Evolutionary conservation across 37 sponge, comb jelly and placozoan species (phyloP).

Genomic region (Theonella swinhoei): DNA sequence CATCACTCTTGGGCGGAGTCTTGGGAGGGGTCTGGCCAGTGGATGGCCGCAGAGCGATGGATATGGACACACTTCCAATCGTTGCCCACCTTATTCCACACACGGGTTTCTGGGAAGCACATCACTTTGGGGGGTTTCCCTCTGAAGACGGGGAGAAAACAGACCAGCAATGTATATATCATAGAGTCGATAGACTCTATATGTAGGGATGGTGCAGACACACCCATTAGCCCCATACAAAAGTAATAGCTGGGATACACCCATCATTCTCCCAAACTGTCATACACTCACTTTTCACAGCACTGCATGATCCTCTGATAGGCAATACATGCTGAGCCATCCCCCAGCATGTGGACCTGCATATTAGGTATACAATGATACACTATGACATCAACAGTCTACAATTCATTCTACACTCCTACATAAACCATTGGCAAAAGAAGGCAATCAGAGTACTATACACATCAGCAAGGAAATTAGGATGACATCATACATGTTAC

Average conservation of each 20-base stretch:
- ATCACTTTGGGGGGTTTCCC: slow-evolving; percentile 23
- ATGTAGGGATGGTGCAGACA: not conserved
- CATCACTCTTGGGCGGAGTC: not conserved
- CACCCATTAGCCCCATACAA: not conserved
- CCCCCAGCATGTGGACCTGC: slow-evolving; percentile 77
- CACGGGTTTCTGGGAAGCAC: slow-evolving; percentile 77
- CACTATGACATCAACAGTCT: too few species aligned
- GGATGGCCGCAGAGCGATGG: slow-evolving; percentile 67
- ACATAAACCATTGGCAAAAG: too few species aligned
- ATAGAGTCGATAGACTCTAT: too few species aligned
- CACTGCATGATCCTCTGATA: slow-evolving; percentile 72
- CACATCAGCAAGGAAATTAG: too few species aligned
- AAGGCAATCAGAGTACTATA: too few species aligned
- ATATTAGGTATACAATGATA: not conserved
- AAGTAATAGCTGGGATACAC: not conserved
- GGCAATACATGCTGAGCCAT: slow-evolving; percentile 68
- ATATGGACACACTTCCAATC: slow-evolving; percentile 90
- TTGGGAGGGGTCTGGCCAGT: not conserved
- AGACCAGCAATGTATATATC: not conserved
- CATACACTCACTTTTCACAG: slow-evolving; percentile 45
- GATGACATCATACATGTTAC: too few species aligned
- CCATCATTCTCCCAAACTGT: not conserved
- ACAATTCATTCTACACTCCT: too few species aligned
- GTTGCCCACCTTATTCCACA: slow-evolving; percentile 80
- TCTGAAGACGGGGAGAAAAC: not conserved